Conservation (phyloP, 2,888 invertebrate species). For the Caenorhabditis doughertyi region DNA sequence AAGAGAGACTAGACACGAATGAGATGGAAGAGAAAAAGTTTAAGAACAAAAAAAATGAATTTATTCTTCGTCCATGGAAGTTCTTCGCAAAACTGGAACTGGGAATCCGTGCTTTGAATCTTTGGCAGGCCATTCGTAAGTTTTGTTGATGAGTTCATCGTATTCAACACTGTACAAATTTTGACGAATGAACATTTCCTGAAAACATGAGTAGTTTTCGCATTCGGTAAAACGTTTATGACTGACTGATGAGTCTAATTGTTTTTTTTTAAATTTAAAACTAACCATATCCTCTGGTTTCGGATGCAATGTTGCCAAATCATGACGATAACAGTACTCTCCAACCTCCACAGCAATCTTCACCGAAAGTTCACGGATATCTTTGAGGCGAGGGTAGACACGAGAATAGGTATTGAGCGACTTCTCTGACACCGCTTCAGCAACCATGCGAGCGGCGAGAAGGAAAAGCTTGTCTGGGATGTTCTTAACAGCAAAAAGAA, state of each 20-base stretch:
- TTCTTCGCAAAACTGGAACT: conserved; percentile 78
- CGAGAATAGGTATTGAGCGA: conserved; percentile 90
- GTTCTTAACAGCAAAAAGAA: conserved; percentile 93
- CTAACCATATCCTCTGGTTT: conserved; percentile 85
- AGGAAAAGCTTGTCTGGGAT: conserved; percentile 96
- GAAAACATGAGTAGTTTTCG: no score
- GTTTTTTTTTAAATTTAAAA: no score
- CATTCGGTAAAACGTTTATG: no score
- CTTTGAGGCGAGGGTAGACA: conserved; percentile 92
- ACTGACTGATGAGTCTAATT: no score
- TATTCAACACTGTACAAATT: conserved; percentile 84
- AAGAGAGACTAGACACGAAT: conserved; percentile 20
- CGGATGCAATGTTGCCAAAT: conserved; percentile 85
- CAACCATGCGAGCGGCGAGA: conserved; percentile 91
- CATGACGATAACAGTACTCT: conserved; percentile 88
- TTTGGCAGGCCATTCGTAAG: conserved; percentile 84
- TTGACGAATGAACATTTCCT: conserved; percentile 84
- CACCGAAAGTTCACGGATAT: conserved; percentile 91
- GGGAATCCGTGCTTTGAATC: conserved; percentile 82
- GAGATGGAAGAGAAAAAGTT: conserved; percentile 20
- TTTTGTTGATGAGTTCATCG: conserved; percentile 84
- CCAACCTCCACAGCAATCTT: conserved; percentile 85
- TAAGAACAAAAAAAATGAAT: neutral
- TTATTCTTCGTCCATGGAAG: conserved; percentile 81
- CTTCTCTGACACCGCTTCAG: conserved; percentile 89